Base-by-base conservation (phyloP, 2,888 invertebrate genomes). In the Anoplius nigerrimus region DNA sequence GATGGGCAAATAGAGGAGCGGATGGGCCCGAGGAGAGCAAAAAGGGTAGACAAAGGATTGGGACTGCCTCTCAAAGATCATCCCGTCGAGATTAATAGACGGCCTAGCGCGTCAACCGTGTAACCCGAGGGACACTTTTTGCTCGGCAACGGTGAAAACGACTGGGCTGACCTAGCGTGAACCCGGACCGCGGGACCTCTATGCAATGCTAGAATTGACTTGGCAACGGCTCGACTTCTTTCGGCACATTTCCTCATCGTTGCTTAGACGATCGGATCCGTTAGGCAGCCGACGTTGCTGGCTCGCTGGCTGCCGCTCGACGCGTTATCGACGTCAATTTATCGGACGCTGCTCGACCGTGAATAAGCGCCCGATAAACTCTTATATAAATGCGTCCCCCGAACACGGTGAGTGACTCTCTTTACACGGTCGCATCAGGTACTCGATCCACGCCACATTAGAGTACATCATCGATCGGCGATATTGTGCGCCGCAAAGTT, bases 61-160 rank as follows among this genome's bases (percentile, higher is more conserved):
- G 22, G 48, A 45, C 54, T 69, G 45, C 1, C 55, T 62, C 56
- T 58, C 46, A n/a, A 66, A 75, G 56, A 71, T 72, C 55, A 69
- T n/a, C 60, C 53, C 52, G 63, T 61, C 20, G 72, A 75, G 68
- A 78, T 72, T 56, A 71, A 73, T 42, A 77, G 74, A 71, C 75
- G 54, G 61, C 55, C 55, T 62, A 16, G 13, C 11, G 15, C 43
- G 20, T 56, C 42, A 22, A 45, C 22, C 69, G 57, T 20, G 72
- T 69, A 46, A 75, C 72, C 56, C 59, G 21, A 27, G 42, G 18
- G 55, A 24, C 59, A 53, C 65, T 65, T 74, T 72, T 64, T 61
- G 52, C 61, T 53, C 46, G 2, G 13, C 34, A n/a, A 48, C 15
- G n/a, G 16, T 42, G n/a, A 20, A 57, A 51, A 22, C 59, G 52